A percentile compares a stretch with the other conserved stretches of the same genome.
Conservation (phyloP, 2,888 invertebrate species). For the Sphecodes monilicornis region DNA sequence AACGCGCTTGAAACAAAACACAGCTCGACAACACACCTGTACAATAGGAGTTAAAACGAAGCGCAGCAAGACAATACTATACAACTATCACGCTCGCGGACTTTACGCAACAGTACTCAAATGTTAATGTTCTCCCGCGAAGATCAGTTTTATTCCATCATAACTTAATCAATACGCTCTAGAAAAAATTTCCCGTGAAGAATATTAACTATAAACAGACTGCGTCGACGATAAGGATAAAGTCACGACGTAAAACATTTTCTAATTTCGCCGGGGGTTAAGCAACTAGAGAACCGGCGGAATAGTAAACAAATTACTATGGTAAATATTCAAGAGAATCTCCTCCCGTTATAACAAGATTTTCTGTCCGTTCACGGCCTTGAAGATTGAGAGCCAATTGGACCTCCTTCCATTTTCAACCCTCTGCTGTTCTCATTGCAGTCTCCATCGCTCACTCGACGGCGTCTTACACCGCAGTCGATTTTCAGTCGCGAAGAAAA, state of each 20-base stretch:
- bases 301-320: not conserved
- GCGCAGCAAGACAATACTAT: too few relatives aligned
- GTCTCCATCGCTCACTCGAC: not conserved
- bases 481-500: conserved; percentile 53
- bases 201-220: not conserved
- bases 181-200: not conserved
- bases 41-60: too few relatives aligned
- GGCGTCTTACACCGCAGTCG: conserved; percentile 41
- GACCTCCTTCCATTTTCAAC: conserved; percentile 28
- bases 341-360: conserved; percentile 2
- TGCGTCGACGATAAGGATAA: not conserved
- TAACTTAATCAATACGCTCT: not conserved
- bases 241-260: not conserved
- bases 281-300: not conserved
- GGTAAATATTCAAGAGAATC: conserved; percentile 23
- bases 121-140: not conserved
- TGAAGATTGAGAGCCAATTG: conserved; percentile 51
- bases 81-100: too few relatives aligned
- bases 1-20: too few relatives aligned
- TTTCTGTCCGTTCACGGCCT: conserved; percentile 17
- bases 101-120: too few relatives aligned
- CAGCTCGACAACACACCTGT: too few relatives aligned
- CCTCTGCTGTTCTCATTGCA: conserved; percentile 17
- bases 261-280: not conserved
- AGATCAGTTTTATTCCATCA: not conserved